These are phyloP conservation scores for Passer domesticus DNA, from an alignment of 2,113 vertebrate genomes.

Conservation along the genomic window DNA sequence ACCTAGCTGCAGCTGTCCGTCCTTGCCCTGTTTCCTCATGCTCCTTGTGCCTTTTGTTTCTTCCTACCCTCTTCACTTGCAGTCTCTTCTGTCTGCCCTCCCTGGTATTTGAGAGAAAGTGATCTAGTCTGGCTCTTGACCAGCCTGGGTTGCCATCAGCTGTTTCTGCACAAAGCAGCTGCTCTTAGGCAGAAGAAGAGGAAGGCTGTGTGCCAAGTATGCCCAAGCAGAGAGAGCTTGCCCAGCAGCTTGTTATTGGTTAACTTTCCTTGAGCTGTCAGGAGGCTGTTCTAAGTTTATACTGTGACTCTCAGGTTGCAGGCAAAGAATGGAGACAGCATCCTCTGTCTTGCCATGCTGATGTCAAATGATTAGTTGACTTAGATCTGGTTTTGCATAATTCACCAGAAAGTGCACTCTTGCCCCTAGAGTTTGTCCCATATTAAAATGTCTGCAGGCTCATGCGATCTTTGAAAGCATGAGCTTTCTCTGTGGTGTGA, in stretches of 20 bases:
- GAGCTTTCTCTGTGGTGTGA: not conserved
- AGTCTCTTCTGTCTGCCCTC: conserved; percentile 40
- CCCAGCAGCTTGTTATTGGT: not conserved
- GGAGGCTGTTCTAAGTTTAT: conserved; percentile 36
- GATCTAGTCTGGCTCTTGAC: conserved; percentile 36
- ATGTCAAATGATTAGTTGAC: not conserved
- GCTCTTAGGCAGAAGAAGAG: not conserved
- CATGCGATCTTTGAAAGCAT: not conserved
- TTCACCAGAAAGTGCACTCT: not conserved
- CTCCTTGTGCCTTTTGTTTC: not conserved
- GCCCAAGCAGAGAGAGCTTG: not conserved
- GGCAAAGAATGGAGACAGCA: not conserved
- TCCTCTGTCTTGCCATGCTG: not conserved
- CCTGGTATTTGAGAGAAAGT: conserved; percentile 42
- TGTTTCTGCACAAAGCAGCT: conserved; percentile 51
- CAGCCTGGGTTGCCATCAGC: conserved; percentile 40
- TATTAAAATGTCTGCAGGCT: not conserved
- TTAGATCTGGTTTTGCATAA: not conserved
- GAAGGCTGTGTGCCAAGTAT: not conserved
- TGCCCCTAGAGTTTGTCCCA: not conserved
- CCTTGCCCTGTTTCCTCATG: not conserved
- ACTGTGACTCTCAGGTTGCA: not conserved
- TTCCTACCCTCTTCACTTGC: not conserved
- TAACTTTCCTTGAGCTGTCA: not conserved
- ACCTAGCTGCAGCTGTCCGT: not conserved